A percentile compares a stretch with the other conserved stretches of the same genome.
Evolutionary conservation across 2,113 vertebrate species (phyloP).

Genomic region (Steatornis caripensis): DNA sequence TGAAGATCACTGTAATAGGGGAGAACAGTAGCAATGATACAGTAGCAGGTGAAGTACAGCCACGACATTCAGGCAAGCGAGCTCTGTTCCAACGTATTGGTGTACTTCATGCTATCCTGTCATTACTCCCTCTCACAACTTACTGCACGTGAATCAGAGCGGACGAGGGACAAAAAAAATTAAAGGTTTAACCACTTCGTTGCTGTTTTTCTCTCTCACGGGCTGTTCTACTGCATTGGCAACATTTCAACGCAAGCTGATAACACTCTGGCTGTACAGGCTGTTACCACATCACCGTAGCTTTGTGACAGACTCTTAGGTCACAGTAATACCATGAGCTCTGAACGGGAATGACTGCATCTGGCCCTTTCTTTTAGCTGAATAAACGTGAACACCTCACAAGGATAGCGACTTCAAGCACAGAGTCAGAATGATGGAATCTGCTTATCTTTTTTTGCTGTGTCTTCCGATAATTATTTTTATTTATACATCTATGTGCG

Average conservation of each 20-base stretch:
- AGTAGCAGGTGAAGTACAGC: background rate
- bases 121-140: background rate
- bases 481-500: background rate
- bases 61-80: rapidly evolving
- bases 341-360: background rate
- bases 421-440: background rate
- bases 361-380: background rate
- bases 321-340: background rate
- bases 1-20: background rate
- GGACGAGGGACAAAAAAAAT: background rate
- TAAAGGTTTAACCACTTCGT: background rate
- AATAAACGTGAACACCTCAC: background rate
- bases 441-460: background rate
- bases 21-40: background rate
- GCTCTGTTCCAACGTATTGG: background rate
- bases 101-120: background rate
- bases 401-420: background rate
- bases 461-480: background rate
- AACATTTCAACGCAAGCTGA: background rate
- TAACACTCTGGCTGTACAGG: background rate
- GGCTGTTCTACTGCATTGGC: background rate
- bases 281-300: background rate
- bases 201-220: background rate
- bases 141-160: background rate
- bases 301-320: background rate